Percentiles rank a stretch among this genome's conserved stretches.
Evolutionary conservation across 1,140 invertebrate genomes (phyloP).

Genomic region (Diorhabda elongata): DNA sequence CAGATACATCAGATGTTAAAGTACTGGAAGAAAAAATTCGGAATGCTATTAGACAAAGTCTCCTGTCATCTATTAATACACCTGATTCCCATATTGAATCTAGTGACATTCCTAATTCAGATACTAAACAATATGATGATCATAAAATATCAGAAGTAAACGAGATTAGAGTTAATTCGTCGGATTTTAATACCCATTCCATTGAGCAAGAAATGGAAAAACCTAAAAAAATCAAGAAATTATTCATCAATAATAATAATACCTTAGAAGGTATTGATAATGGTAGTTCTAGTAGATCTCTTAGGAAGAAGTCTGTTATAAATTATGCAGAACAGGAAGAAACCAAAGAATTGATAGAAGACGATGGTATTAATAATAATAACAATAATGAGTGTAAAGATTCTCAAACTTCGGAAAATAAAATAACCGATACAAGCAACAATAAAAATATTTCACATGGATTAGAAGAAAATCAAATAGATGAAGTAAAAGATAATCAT

Average conservation of each 20-base stretch:
- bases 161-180: too few species aligned
- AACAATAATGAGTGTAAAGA: background rate
- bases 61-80: background rate
- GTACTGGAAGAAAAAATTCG: background rate
- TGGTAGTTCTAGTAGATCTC: background rate
- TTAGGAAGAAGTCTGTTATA: slow-evolving; percentile 7
- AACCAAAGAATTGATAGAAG: background rate
- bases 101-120: background rate
- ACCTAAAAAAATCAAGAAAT: background rate
- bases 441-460: too few species aligned
- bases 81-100: background rate
- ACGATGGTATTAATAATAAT: background rate
- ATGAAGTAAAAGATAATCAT: too few species aligned
- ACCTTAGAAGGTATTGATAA: too few species aligned
- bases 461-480: too few species aligned
- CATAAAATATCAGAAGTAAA: too few species aligned
- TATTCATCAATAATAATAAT: too few species aligned
- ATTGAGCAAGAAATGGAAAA: background rate
- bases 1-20: background rate
- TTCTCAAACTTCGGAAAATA: background rate
- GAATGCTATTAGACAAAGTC: background rate
- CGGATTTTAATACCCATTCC: too few species aligned
- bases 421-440: background rate
- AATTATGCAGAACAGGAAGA: slow-evolving; percentile 13
- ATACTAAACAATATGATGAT: background rate